phyloP scores from a whole-genome alignment of 2,113 vertebrate genomes.

The Platichthys flesus region DNA sequence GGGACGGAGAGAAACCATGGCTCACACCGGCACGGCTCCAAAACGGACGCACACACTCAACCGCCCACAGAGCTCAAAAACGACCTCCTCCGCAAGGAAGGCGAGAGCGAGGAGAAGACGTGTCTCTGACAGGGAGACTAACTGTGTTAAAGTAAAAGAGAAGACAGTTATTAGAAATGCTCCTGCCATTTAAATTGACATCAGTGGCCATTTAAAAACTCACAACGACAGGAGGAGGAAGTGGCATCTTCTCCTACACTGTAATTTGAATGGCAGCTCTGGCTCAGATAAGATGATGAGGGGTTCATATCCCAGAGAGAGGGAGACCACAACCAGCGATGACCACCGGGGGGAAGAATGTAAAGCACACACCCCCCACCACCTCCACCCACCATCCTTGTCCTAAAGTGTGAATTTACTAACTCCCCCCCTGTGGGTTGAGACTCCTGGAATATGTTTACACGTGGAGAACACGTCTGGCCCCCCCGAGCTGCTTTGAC shows the following conservation, averaged over 20 bases:
- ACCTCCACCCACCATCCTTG: not conserved
- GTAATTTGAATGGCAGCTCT: not conserved
- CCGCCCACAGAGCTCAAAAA: slow-evolving; percentile 53
- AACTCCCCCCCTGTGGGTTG: slow-evolving; percentile 35
- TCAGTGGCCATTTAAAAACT: not conserved
- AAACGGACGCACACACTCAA: slow-evolving; percentile 25
- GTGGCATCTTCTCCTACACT: not conserved
- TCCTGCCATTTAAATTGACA: not conserved
- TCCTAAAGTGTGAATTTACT: slow-evolving; percentile 36
- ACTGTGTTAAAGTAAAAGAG: not conserved
- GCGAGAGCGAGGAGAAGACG: not conserved
- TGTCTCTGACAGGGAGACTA: not conserved
- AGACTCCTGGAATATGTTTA: slow-evolving; percentile 37
- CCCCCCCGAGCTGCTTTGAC: not conserved
- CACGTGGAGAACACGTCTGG: slow-evolving; percentile 1
- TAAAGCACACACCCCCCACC: not conserved
- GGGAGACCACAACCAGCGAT: not conserved
- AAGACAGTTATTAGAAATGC: not conserved
- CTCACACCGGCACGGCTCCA: slow-evolving; percentile 23
- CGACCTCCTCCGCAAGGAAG: slow-evolving; percentile 26
- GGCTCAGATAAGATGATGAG: not conserved
- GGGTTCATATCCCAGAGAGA: not conserved
- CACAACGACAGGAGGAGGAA: not conserved
- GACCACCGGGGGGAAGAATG: slow-evolving; percentile 12
- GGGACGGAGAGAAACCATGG: slow-evolving; percentile 39